Evolutionary conservation across 30 jellyfish, hydroid and myxozoan species (phyloP).

Genomic region (Nemopilema nomurai): DNA sequence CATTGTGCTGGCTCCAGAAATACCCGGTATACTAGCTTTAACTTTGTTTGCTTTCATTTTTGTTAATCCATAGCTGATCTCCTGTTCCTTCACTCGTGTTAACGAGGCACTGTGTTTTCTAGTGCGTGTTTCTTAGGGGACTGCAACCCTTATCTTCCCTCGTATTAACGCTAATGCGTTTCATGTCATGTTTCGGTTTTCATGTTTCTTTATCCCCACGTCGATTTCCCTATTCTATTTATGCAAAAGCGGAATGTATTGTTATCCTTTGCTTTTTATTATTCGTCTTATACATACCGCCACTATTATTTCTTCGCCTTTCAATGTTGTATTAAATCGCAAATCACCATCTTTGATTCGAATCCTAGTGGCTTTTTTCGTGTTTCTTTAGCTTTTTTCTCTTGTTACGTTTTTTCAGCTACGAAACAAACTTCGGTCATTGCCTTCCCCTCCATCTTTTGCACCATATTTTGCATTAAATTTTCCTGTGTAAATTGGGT

Average conservation of each 20-base stretch:
- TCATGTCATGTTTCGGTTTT: no score
- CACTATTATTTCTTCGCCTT: background rate
- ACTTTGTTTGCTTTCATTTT: background rate
- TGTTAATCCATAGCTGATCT: background rate
- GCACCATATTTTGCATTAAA: background rate
- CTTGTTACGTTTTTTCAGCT: no score
- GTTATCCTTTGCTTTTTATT: background rate
- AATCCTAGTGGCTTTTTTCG: background rate
- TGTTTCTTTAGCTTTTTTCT: no score
- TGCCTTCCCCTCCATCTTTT: background rate
- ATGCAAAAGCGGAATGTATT: no score
- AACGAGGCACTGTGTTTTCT: background rate
- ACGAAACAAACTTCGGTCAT: no score
- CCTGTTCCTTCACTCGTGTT: background rate
- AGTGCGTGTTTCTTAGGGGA: background rate
- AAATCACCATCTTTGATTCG: background rate
- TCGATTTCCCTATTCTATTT: no score
- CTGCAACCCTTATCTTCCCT: no score
- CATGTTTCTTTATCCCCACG: background rate
- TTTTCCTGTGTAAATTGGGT: no score
- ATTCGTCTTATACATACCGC: background rate
- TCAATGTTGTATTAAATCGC: background rate
- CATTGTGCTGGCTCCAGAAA: slow-evolving; percentile 34
- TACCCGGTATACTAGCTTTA: background rate
- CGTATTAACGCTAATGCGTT: no score